phyloP scores from a whole-genome alignment of 2,888 invertebrate genomes.

The Melipona bicolor region DNA sequence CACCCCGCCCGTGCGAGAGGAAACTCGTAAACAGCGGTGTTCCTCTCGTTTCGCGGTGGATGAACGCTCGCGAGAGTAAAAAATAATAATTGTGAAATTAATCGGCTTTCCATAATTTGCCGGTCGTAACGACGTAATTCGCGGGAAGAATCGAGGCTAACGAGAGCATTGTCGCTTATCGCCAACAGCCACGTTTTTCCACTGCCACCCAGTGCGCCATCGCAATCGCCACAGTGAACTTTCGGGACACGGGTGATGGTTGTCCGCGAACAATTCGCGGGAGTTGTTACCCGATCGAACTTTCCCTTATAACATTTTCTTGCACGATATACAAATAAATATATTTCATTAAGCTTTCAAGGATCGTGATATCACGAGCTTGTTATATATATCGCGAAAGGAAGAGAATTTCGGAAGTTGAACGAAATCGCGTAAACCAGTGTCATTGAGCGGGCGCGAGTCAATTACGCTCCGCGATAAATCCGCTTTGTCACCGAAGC shows the following conservation, averaged over 20 bases:
- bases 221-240: slow-evolving; percentile 1
- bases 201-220: neutral
- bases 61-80: neutral
- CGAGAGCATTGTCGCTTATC: slow-evolving; percentile 35
- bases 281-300: neutral
- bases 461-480: neutral
- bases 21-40: neutral
- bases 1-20: too few species aligned
- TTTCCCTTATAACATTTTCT: too few species aligned
- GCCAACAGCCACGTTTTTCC: slow-evolving; percentile 28
- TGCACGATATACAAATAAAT: rapidly evolving
- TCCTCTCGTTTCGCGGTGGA: neutral
- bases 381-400: neutral
- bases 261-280: neutral
- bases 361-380: neutral
- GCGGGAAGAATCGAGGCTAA: slow-evolving; percentile 36
- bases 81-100: slow-evolving; percentile 39
- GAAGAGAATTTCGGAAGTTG: neutral
- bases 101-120: slow-evolving; percentile 47
- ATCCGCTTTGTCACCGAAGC: slow-evolving; percentile 6
- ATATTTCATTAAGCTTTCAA: neutral
- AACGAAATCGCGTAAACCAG: neutral
- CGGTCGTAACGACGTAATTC: slow-evolving; percentile 22
- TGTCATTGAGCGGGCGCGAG: neutral
- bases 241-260: neutral